Evolutionary conservation across 2,888 invertebrate species (phyloP).

Genomic region (Andrena trimmerana): DNA sequence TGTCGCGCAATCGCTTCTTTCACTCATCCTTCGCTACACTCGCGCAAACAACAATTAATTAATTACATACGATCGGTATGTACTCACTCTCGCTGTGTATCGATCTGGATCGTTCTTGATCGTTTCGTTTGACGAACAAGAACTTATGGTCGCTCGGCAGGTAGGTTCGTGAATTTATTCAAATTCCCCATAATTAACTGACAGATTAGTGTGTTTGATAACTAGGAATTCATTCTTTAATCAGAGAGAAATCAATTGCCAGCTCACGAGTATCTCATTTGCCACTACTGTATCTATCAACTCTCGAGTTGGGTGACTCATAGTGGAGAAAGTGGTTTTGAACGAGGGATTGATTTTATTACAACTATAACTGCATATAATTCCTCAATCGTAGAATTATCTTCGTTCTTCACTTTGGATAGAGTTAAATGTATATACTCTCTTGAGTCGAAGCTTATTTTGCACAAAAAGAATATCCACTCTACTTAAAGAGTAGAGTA

Average conservation of each 20-base stretch:
- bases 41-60: slow-evolving; percentile 34
- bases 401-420: no score
- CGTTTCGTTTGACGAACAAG: not conserved
- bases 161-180: slow-evolving; percentile 22
- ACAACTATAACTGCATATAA: no score
- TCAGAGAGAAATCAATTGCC: not conserved
- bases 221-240: not conserved
- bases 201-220: not conserved
- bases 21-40: slow-evolving; percentile 24
- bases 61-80: slow-evolving; percentile 27
- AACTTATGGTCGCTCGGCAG: not conserved
- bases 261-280: no score
- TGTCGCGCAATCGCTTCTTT: slow-evolving; percentile 31
- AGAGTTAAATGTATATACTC: no score
- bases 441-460: no score
- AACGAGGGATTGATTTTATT: no score
- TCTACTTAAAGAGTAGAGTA: no score
- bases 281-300: no score
- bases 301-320: no score
- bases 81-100: slow-evolving; percentile 15
- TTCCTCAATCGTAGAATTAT: no score
- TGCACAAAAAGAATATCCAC: no score
- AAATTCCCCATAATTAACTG: slow-evolving; percentile 4
- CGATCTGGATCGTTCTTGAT: slow-evolving; percentile 9
- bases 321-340: no score